Percentiles rank a stretch among this genome's conserved stretches.
Evolutionary conservation across 2,888 invertebrate species (phyloP).

Genomic region (Nebria salina): DNA sequence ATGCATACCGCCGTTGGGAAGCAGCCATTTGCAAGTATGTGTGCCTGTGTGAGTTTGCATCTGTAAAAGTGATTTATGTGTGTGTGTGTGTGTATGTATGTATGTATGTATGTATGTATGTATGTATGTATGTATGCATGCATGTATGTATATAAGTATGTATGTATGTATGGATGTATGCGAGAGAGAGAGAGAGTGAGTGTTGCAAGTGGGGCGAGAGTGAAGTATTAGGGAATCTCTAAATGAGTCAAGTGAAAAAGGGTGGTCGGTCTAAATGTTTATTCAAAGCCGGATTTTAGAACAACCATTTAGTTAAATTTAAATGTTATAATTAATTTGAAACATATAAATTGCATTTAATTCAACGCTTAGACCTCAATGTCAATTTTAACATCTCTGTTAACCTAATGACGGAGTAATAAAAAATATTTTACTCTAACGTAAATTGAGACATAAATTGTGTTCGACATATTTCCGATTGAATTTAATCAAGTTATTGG

Average conservation of each 20-base stretch:
- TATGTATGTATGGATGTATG: too few species aligned
- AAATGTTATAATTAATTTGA: not conserved
- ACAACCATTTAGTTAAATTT: not conserved
- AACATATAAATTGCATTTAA: not conserved
- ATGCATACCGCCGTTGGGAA: conserved; percentile 21
- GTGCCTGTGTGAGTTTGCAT: conserved; percentile 3
- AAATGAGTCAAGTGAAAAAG: not conserved
- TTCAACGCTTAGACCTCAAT: not conserved
- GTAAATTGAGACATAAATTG: not conserved
- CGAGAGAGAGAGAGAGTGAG: too few species aligned
- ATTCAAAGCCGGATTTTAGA: not conserved
- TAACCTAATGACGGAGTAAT: not conserved
- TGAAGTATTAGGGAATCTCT: not conserved
- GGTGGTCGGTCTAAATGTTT: not conserved
- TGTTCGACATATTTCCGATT: not conserved
- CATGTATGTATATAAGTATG: too few species aligned
- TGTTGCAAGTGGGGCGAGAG: not conserved
- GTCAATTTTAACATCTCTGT: not conserved
- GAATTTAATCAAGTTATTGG: not conserved
- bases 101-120: too few species aligned
- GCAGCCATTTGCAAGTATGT: conserved; percentile 39
- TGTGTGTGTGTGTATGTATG: conserved; percentile 4
- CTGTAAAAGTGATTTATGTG: not conserved
- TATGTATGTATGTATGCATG: too few species aligned
- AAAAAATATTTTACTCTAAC: not conserved